Percentiles rank a stretch among this genome's conserved stretches.
phyloP scores from a whole-genome alignment of 2,113 vertebrate genomes.

The Callionymus lyra region DNA sequence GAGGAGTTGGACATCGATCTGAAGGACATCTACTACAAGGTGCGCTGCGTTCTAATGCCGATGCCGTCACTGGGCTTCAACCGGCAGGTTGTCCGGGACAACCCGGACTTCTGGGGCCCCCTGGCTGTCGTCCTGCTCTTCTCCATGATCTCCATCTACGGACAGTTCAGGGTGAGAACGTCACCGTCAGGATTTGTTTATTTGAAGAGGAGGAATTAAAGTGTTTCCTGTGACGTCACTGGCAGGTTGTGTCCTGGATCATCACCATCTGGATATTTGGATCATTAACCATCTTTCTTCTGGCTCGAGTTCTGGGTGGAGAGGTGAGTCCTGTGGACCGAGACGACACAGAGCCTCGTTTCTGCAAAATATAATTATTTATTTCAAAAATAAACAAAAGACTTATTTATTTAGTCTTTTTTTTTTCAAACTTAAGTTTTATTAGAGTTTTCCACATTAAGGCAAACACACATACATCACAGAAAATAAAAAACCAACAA shows the following conservation, averaged over 20 bases:
- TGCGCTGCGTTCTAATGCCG: constrained; percentile 96
- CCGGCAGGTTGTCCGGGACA: constrained; percentile 94
- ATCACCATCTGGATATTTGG: constrained; percentile 99
- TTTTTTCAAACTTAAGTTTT: too few relatives aligned
- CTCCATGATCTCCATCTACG: constrained; percentile 97
- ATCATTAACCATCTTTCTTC: constrained; percentile 90
- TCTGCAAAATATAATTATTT: too few relatives aligned
- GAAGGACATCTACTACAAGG: constrained; percentile 99
- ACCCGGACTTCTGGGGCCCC: constrained; percentile 98
- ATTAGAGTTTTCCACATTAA: too few relatives aligned
- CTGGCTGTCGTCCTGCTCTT: constrained; percentile 93
- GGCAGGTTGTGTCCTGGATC: constrained; percentile 96
- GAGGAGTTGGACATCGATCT: constrained; percentile 95
- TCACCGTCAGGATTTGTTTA: not conserved
- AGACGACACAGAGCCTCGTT: too few relatives aligned
- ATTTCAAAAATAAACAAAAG: too few relatives aligned
- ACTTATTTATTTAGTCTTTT: too few relatives aligned
- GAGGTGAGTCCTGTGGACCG: constrained; percentile 77
- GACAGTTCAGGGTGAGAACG: constrained; percentile 88
- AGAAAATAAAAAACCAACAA: too few relatives aligned
- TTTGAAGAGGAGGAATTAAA: not conserved
- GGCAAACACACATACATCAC: too few relatives aligned
- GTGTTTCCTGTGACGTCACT: not conserved
- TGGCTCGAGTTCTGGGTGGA: constrained; percentile 95
- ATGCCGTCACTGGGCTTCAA: constrained; percentile 97